phyloP scores from a whole-genome alignment of 2,888 invertebrate genomes.

The Melanargia galathea region DNA sequence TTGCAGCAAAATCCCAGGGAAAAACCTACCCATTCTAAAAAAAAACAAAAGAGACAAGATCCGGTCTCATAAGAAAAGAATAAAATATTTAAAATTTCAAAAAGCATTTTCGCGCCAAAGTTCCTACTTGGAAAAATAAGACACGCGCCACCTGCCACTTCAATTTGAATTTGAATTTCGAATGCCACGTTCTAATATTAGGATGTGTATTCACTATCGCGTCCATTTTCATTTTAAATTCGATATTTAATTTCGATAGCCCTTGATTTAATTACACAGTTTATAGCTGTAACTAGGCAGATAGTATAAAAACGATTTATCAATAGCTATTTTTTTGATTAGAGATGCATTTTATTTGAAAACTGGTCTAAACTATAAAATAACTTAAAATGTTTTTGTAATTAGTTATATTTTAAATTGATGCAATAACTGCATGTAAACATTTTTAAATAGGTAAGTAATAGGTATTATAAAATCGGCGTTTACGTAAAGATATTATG shows the following conservation, averaged over 20 bases:
- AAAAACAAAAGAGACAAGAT: too few relatives aligned
- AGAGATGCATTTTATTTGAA: too few relatives aligned
- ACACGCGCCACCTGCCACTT: constrained; percentile 45
- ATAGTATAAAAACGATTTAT: too few relatives aligned
- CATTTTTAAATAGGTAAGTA: too few relatives aligned
- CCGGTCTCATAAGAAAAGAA: neutral
- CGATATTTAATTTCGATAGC: too few relatives aligned
- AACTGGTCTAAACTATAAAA: too few relatives aligned
- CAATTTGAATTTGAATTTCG: constrained; percentile 42
- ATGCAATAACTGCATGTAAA: neutral
- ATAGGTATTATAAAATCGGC: constrained; percentile 4
- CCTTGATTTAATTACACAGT: too few relatives aligned
- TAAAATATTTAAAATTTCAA: neutral
- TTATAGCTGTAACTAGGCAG: too few relatives aligned
- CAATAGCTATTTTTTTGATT: too few relatives aligned
- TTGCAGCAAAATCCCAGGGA: too few relatives aligned
- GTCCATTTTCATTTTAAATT: neutral
- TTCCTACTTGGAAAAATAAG: constrained; percentile 42
- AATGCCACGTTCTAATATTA: constrained; percentile 14
- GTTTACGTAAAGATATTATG: constrained; percentile 17
- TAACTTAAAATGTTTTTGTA: too few relatives aligned
- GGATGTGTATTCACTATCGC: constrained; percentile 15
- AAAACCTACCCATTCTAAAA: too few relatives aligned
- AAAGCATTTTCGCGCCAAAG: constrained; percentile 31
- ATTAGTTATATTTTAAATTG: neutral